A percentile compares a stretch with the other conserved stretches of the same genome.
phyloP scores from a whole-genome alignment of 2,797 vertebrate genomes.

The Trachops cirrhosus region DNA sequence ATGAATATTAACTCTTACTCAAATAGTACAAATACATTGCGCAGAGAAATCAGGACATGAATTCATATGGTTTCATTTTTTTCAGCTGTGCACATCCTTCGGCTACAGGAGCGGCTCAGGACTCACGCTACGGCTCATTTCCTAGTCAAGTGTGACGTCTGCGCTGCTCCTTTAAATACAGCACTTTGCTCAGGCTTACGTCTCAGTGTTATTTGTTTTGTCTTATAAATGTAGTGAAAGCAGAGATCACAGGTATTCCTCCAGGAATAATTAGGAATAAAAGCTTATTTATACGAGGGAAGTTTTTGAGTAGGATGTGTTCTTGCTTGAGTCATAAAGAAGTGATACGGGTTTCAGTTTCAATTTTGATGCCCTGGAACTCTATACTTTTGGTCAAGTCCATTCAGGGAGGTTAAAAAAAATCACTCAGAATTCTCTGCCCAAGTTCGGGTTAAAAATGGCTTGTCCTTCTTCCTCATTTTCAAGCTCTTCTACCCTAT shows the following conservation, averaged over 20 bases:
- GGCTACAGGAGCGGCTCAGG: neutral
- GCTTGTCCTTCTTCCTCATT: neutral
- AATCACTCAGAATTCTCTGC: constrained; percentile 26
- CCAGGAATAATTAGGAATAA: constrained; percentile 70
- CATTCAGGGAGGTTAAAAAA: constrained; percentile 40
- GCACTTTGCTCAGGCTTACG: constrained; percentile 47
- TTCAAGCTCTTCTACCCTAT: neutral
- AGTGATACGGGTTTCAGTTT: constrained; percentile 52
- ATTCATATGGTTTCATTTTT: constrained; percentile 46
- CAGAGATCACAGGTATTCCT: constrained; percentile 66
- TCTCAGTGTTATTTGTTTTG: constrained; percentile 62
- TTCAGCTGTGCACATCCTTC: neutral
- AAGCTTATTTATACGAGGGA: constrained; percentile 56
- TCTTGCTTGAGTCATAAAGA: constrained; percentile 21
- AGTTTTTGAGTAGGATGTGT: constrained; percentile 23
- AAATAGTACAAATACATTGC: neutral
- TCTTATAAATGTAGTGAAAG: constrained; percentile 50
- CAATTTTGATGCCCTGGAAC: constrained; percentile 6
- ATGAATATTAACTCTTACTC: constrained; percentile 56
- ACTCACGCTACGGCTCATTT: neutral
- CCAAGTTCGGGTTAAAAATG: constrained; percentile 57
- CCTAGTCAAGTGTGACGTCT: constrained; percentile 23
- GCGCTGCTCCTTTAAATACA: constrained; percentile 47
- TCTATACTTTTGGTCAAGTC: neutral
- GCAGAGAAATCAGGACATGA: constrained; percentile 41